Conservation (phyloP, 2,888 invertebrate genomes). For the Xylophagus ater region DNA sequence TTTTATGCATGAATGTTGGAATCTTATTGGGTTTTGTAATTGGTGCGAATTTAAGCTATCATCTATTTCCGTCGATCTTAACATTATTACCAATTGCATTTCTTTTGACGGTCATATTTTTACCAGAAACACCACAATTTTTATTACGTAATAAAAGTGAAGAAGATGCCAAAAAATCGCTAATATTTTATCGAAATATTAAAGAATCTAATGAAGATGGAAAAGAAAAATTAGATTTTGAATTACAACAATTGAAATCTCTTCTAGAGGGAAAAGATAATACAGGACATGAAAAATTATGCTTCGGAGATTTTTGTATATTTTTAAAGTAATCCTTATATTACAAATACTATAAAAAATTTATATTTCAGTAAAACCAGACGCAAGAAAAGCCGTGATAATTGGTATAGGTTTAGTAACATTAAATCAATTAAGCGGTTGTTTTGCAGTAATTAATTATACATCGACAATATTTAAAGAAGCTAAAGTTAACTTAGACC, state of each 20-base stretch:
- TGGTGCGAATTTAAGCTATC: constrained; percentile 16
- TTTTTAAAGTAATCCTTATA: neutral
- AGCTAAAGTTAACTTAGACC: constrained; percentile 16
- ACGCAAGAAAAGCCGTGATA: constrained; percentile 6
- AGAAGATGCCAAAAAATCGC: constrained; percentile 13
- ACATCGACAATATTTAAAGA: constrained; percentile 16
- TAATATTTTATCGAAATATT: constrained; percentile 16
- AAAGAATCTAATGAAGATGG: neutral
- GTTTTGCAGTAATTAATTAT: constrained; percentile 17
- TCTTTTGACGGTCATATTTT: constrained; percentile 9
- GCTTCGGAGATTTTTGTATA: constrained; percentile 15
- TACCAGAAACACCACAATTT: constrained; percentile 19
- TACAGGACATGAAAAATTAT: constrained; percentile 1
- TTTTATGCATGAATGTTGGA: constrained; percentile 15
- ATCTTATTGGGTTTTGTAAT: constrained; percentile 15
- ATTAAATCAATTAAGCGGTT: constrained; percentile 16
- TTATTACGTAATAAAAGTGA: constrained; percentile 10
- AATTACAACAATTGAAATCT: neutral
- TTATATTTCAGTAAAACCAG: constrained; percentile 10
- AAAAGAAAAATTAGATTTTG: constrained; percentile 3
- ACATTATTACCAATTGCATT: constrained; percentile 13
- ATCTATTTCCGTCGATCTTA: constrained; percentile 13
- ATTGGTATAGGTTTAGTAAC: constrained; percentile 14
- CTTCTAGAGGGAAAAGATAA: neutral
- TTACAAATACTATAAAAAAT: neutral